Percentiles rank a stretch among this genome's conserved stretches.
phyloP scores from a whole-genome alignment of 2,888 invertebrate genomes.

The Fissipunctia ypsillon region DNA sequence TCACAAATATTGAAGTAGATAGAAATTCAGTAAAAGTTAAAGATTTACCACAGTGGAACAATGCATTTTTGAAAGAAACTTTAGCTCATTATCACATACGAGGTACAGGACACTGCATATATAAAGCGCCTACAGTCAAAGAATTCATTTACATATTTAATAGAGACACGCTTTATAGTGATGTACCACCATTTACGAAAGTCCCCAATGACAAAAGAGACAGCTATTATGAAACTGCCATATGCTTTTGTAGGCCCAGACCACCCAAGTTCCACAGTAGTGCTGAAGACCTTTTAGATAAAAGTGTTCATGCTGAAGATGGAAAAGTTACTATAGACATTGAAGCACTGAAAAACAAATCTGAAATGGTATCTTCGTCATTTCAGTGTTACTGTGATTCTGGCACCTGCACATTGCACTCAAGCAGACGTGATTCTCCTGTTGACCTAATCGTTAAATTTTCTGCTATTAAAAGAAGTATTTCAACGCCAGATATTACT shows the following conservation, averaged over 20 bases:
- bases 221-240: conserved; percentile 87
- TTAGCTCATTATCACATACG: conserved; percentile 86
- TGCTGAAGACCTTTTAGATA: conserved; percentile 85
- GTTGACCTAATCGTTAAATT: conserved; percentile 83
- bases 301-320: conserved; percentile 73
- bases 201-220: conserved; percentile 79
- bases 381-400: conserved; percentile 88
- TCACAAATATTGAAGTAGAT: conserved; percentile 87
- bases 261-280: conserved; percentile 85
- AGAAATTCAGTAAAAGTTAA: conserved; percentile 80
- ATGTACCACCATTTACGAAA: conserved; percentile 80
- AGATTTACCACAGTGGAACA: conserved; percentile 81
- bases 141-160: conserved; percentile 88
- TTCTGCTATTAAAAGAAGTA: conserved; percentile 86
- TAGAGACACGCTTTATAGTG: conserved; percentile 83
- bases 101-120: conserved; percentile 88
- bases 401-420: conserved; percentile 81
- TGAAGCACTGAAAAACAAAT: conserved; percentile 74
- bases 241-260: conserved; percentile 87
- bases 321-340: conserved; percentile 80
- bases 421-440: conserved; percentile 78
- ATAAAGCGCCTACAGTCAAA: conserved; percentile 84
- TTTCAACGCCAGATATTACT: conserved; percentile 87
- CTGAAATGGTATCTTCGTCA: conserved; percentile 80
- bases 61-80: conserved; percentile 83